phyloP scores from a whole-genome alignment of 1,140 invertebrate genomes.

The Harlomillsia oculata region DNA sequence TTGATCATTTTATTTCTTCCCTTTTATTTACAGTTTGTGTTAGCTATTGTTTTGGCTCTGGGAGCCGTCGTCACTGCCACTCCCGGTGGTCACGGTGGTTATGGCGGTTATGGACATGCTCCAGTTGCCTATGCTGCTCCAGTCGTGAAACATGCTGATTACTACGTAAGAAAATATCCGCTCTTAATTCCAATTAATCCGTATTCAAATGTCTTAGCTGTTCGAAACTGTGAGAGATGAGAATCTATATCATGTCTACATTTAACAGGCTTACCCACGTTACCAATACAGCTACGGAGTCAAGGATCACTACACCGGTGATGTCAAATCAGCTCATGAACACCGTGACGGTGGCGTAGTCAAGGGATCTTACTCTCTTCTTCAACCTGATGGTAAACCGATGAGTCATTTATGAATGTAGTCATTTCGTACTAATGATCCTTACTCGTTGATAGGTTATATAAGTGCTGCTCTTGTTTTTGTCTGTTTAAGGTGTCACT shows the following conservation, averaged over 20 bases:
- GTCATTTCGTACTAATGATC: too few relatives aligned
- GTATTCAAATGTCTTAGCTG: too few relatives aligned
- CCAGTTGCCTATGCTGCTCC: not conserved
- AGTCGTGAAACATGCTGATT: conserved; percentile 2
- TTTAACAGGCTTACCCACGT: conserved; percentile 1
- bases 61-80: not conserved
- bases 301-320: conserved; percentile 15
- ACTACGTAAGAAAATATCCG: too few relatives aligned
- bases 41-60: conserved; percentile 1
- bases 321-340: conserved; percentile 29
- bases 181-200: too few relatives aligned
- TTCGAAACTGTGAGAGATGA: too few relatives aligned
- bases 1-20: not conserved
- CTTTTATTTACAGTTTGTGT: conserved; percentile 2
- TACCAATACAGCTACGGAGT: conserved; percentile 21
- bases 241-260: too few relatives aligned
- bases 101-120: not conserved
- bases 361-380: conserved; percentile 42
- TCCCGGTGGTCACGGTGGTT: not conserved
- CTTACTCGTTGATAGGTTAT: too few relatives aligned
- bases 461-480: too few relatives aligned
- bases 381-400: conserved; percentile 36
- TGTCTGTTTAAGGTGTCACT: too few relatives aligned
- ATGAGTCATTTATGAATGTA: too few relatives aligned
- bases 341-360: conserved; percentile 46